Base-by-base conservation (phyloP, 2,113 vertebrate genomes). In the Connochaetes taurinus region DNA sequence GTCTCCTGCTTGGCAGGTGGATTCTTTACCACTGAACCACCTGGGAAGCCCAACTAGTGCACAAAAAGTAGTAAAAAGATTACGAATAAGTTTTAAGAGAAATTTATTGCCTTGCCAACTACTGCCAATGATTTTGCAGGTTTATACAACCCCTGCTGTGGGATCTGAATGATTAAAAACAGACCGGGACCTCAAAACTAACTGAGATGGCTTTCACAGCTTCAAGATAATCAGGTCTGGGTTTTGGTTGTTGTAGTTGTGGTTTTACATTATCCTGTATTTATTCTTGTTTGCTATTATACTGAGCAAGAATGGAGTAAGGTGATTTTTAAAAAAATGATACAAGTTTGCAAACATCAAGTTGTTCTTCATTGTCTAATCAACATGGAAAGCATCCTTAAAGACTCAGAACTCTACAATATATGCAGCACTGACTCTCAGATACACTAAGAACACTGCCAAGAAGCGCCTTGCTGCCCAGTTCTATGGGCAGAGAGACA, bases 381-480 rank as follows among this genome's bases (percentile, higher is more conserved):
- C 29, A 50, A 31, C 50, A 47, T 1, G 25, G 17, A 76, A n/a
- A 33, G 25, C 67, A 85, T 7, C 6, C 36, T 78, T 58, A 50
- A 58, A 91, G 67, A 76, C n/a, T 12, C 12, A 2, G 62, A 64
- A n/a, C 45, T 36, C 55, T 47, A 17, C 0, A 21, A 21, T 2
- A 6, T 0, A 62, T 3, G 4, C 62, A 15, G 4, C 50, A 7
- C 5, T 33, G 13, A 83, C 16, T 23, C 27, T 29, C n/a, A 33
- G 6, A 23, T 13, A 33, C 16, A 90, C 31, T 33, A 52, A 67
- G 3, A 16, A 31, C 13, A 27, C n/a, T 40, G 36, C 43, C 5
- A 21, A 23, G n/a, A 2, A 40, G 23, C 19, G 57, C 16, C 31
- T 57, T 1, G 6, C 15, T 0, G 6, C 13, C 58, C 17, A 23